phyloP scores from a whole-genome alignment of 2,888 invertebrate genomes.

The Patella ulyssiponensis region DNA sequence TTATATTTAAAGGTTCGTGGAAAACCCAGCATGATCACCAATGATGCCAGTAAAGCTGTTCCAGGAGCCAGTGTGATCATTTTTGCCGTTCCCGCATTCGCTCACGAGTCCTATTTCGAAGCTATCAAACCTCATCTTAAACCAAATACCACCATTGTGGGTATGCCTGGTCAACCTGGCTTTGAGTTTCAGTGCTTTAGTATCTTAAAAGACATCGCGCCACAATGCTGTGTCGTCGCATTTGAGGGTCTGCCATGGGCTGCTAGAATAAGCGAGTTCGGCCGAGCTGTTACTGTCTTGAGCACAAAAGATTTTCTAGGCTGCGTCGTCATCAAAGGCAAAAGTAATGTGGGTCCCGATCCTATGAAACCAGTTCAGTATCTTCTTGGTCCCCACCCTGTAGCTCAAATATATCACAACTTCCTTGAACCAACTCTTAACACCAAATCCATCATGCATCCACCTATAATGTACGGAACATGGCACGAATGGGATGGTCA shows the following conservation, averaged over 20 bases:
- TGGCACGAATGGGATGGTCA: conserved; percentile 58
- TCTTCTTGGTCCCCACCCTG: conserved; percentile 48
- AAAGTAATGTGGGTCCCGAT: conserved; percentile 29
- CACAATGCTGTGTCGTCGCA: conserved; percentile 45
- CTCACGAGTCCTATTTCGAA: conserved; percentile 56
- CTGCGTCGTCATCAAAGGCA: conserved; percentile 44
- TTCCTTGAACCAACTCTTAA: conserved; percentile 56
- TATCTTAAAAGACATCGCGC: conserved; percentile 41
- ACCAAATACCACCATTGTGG: conserved; percentile 52
- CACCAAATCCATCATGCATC: conserved; percentile 58
- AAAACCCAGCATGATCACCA: conserved; percentile 48
- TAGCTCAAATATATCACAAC: conserved; percentile 45
- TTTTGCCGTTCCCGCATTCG: conserved; percentile 61
- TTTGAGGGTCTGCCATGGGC: conserved; percentile 62
- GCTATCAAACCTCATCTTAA: conserved; percentile 49
- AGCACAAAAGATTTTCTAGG: conserved; percentile 52
- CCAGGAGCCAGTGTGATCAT: conserved; percentile 53
- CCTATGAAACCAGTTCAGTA: conserved; percentile 45
- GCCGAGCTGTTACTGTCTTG: conserved; percentile 48
- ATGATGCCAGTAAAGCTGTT: conserved; percentile 48
- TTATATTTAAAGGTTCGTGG: too few species aligned
- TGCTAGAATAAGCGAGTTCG: conserved; percentile 54
- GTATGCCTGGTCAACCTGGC: conserved; percentile 60
- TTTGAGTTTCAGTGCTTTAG: conserved; percentile 56
- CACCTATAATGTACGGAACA: conserved; percentile 55